Conservation (phyloP, 2,888 invertebrate species). For the Microctonus aethiopoides region DNA sequence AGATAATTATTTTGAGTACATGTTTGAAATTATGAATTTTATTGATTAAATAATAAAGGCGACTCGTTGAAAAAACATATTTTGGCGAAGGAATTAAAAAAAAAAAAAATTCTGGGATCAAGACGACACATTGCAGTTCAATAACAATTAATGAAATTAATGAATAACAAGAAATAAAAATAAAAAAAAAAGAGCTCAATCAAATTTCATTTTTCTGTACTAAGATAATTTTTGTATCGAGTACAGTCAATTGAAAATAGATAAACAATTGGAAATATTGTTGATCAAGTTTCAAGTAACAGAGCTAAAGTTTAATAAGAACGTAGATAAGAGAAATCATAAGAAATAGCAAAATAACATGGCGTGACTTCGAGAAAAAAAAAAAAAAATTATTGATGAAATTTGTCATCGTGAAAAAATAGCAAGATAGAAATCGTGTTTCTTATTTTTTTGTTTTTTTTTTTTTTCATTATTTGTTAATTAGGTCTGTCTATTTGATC, state of each 20-base stretch:
- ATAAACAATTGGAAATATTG: conserved; percentile 43
- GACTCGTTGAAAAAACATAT: conserved; percentile 51
- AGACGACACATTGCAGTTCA: conserved; percentile 51
- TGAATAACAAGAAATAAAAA: no score
- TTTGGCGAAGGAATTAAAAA: conserved; percentile 37
- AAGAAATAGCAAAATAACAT: conserved; percentile 36
- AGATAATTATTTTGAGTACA: not conserved
- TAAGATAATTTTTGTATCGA: conserved; percentile 1
- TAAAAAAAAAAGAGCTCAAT: conserved; percentile 48
- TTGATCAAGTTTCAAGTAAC: conserved; percentile 52
- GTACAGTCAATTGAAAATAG: conserved; percentile 16
- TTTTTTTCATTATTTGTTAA: conserved; percentile 32
- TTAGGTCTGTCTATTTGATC: conserved; percentile 53
- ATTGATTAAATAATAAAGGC: conserved; percentile 32
- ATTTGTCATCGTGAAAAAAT: conserved; percentile 41
- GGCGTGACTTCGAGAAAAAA: conserved; percentile 41
- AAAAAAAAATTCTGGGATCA: conserved; percentile 53
- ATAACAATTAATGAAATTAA: no score
- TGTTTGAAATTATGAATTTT: not conserved
- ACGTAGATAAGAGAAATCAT: conserved; percentile 32
- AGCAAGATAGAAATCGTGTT: conserved; percentile 25
- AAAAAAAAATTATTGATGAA: conserved; percentile 30
- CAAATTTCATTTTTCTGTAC: conserved; percentile 44
- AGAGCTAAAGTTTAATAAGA: conserved; percentile 46
- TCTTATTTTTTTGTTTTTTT: conserved; percentile 35